Conservation (phyloP, 2,888 invertebrate genomes). For the Physocephala rufipes region DNA sequence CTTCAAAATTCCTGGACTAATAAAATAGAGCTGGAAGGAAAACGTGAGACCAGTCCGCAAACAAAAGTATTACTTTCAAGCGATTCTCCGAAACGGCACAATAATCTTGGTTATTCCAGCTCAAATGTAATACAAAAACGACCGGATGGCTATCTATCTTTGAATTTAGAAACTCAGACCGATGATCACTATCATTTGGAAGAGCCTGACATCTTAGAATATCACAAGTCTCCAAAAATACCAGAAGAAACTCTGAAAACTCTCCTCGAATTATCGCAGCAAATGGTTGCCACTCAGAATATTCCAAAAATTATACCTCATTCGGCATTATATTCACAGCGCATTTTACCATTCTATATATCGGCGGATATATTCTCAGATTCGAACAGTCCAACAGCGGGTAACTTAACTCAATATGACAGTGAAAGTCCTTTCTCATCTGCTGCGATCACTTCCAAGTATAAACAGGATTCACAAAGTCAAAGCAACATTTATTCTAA, state of each 20-base stretch:
- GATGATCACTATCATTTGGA: conserved; percentile 42
- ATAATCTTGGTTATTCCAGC: conserved; percentile 55
- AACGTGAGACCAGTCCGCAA: conserved; percentile 53
- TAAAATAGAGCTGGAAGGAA: conserved; percentile 48
- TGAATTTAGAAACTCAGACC: conserved; percentile 54
- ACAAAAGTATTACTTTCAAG: conserved; percentile 58
- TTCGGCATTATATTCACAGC: conserved; percentile 55
- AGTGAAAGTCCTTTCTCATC: conserved; percentile 43
- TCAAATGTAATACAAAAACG: conserved; percentile 65
- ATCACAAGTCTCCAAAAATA: conserved; percentile 58
- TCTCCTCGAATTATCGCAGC: conserved; percentile 64
- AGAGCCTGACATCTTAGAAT: conserved; percentile 44
- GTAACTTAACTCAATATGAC: conserved; percentile 41
- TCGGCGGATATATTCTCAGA: conserved; percentile 41
- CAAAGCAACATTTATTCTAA: conserved; percentile 42
- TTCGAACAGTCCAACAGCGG: conserved; percentile 51
- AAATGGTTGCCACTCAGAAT: conserved; percentile 64
- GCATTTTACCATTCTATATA: conserved; percentile 60
- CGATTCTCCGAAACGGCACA: conserved; percentile 48
- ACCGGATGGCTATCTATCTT: conserved; percentile 64
- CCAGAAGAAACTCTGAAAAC: conserved; percentile 65
- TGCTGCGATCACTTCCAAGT: conserved; percentile 32
- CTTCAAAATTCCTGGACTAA: background rate
- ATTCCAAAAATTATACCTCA: conserved; percentile 59
- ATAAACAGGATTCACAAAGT: conserved; percentile 43